Evolutionary conservation across 2,888 invertebrate genomes (phyloP), one percentile per base, ranked within the genome.

Genomic region (Hydropsyche betteni): DNA sequence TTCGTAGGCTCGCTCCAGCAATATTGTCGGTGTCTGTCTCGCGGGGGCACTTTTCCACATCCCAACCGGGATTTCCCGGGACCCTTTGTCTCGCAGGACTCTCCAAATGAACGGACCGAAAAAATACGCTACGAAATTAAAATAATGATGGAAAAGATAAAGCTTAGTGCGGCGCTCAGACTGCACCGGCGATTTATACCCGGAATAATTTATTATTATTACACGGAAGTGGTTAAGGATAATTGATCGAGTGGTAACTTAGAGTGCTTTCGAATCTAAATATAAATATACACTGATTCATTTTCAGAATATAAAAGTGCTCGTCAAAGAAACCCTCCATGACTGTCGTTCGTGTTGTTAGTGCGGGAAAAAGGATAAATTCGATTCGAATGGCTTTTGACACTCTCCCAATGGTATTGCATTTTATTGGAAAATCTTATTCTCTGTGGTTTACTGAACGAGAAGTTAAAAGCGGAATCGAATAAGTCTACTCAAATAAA

Each of bases 361-460:
- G 24, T 24, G 24, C 24, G 24, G 44, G 7, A 44, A 44, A 44
- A 10, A 44, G 44, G 44, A 44, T 44, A 44, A 44, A 44, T 44
- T 44, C 44, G 1, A 10, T 44, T 44, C 44, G 10, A 44, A 44
- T 44, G 10, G 44, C 44, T 44, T 44, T 10, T 44, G 44, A 44
- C 44, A 44, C 44, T 10, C 24, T 24, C 6, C 44, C 10, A 8
- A 10, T 44, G 10, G 44, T 34, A n/a, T 36, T 64, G 64, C 36
- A 64, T 64, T 64, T 64, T 64, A 64, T 64, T 34, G 64, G 34
- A 64, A 64, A 64, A 64, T 64, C 12, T 64, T 33, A 36, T 64
- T 64, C 14, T 64, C 12, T 34, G 8, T 8, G 8, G 58, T 8
- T 58, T 16, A 8, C 24, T 7, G 58, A 58, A 58, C 8, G 58